Percentiles rank a stretch among this genome's conserved stretches.
phyloP scores from a whole-genome alignment of 2,113 vertebrate genomes.

The Thamnaconus septentrionalis region DNA sequence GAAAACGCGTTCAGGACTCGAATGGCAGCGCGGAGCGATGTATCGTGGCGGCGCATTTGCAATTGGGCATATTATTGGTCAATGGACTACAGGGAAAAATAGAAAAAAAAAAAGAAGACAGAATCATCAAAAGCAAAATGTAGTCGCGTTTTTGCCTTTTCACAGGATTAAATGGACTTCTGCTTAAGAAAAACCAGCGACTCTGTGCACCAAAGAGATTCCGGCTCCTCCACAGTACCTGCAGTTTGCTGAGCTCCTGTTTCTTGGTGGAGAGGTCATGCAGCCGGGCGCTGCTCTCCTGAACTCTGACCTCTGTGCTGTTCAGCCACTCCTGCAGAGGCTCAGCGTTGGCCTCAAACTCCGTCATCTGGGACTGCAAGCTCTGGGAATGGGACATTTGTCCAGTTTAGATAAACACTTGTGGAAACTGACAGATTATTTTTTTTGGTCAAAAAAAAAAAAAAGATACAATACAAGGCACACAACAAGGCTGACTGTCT shows the following conservation, averaged over 20 bases:
- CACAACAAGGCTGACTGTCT: too few relatives aligned
- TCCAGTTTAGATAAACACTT: not conserved
- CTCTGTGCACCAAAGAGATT: not conserved
- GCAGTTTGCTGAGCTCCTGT: conserved; percentile 90
- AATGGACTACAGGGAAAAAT: conserved; percentile 8
- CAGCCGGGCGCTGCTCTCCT: conserved; percentile 85
- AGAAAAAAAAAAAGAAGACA: not conserved
- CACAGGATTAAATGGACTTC: too few relatives aligned
- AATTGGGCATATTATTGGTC: conserved; percentile 54
- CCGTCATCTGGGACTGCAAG: conserved; percentile 92
- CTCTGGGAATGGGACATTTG: conserved; percentile 70
- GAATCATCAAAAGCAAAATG: not conserved
- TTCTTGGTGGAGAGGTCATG: conserved; percentile 91
- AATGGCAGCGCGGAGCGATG: too few relatives aligned
- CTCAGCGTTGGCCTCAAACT: conserved; percentile 88
- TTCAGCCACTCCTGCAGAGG: conserved; percentile 92
- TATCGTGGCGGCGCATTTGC: not conserved
- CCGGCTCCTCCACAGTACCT: conserved; percentile 77
- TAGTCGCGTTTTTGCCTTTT: too few relatives aligned
- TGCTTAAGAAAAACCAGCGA: too few relatives aligned
- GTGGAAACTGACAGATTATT: not conserved
- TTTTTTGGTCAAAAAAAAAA: too few relatives aligned
- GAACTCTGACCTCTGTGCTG: conserved; percentile 83
- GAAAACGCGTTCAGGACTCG: too few relatives aligned
- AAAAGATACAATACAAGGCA: too few relatives aligned